Percentiles rank a stretch among this genome's conserved stretches.
phyloP scores from a whole-genome alignment of 1,140 invertebrate genomes.

The Drosophila watanabei region DNA sequence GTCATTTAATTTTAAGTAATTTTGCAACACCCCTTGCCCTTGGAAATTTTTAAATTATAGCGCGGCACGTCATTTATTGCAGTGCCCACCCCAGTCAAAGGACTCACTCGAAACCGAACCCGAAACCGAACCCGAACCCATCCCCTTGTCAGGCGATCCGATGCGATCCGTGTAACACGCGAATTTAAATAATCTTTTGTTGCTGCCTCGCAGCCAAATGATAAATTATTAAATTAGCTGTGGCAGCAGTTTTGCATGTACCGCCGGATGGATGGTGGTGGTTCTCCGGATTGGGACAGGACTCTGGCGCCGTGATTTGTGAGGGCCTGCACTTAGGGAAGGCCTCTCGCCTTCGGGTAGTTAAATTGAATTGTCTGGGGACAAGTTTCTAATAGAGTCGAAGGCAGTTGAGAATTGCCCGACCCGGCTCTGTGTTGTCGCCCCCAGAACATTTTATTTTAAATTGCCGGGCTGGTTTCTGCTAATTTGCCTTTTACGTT shows the following conservation, averaged over 20 bases:
- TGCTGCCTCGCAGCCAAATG: slow-evolving; percentile 81
- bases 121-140: slow-evolving; percentile 11
- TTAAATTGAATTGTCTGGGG: slow-evolving; percentile 83
- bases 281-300: slow-evolving; percentile 14
- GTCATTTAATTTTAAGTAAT: slow-evolving; percentile 85
- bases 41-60: slow-evolving; percentile 82
- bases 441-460: slow-evolving; percentile 69
- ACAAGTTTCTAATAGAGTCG: slow-evolving; percentile 73
- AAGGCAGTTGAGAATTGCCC: slow-evolving; percentile 67
- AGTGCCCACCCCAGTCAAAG: slow-evolving; percentile 14
- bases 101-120: not conserved
- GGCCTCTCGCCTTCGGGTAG: slow-evolving; percentile 44
- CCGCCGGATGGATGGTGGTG: slow-evolving; percentile 24
- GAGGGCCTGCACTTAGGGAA: slow-evolving; percentile 53
- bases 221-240: slow-evolving; percentile 85
- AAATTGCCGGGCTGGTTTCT: slow-evolving; percentile 77
- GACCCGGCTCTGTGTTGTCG: slow-evolving; percentile 35
- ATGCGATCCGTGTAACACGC: slow-evolving; percentile 59
- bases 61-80: slow-evolving; percentile 58
- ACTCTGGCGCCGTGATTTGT: slow-evolving; percentile 57
- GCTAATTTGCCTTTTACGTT: slow-evolving; percentile 79
- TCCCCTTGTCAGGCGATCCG: slow-evolving; percentile 14
- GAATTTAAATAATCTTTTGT: slow-evolving; percentile 85
- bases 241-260: slow-evolving; percentile 77
- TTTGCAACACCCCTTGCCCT: slow-evolving; percentile 37